Evolutionary conservation across 2,888 invertebrate genomes (phyloP).

Genomic region (Perizoma flavofasciatum): DNA sequence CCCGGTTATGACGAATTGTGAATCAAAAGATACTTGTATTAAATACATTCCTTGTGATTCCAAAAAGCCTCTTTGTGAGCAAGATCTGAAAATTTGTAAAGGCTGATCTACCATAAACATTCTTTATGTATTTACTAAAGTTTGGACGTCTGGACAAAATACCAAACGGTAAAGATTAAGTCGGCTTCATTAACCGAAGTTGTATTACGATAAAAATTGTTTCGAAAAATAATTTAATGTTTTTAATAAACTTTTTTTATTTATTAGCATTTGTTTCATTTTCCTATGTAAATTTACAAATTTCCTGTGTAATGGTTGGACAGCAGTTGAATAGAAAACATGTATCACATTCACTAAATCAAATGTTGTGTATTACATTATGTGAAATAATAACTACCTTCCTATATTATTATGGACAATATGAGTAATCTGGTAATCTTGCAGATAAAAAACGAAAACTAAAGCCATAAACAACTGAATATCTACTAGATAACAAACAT

Average conservation of each 20-base stretch:
- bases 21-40: conserved; percentile 63
- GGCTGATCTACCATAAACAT: conserved; percentile 71
- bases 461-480: background rate
- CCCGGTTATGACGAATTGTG: conserved; percentile 61
- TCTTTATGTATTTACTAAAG: conserved; percentile 63
- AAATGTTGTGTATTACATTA: background rate
- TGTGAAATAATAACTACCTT: background rate
- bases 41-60: conserved; percentile 70
- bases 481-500: background rate
- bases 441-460: background rate
- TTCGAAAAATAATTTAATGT: conserved; percentile 79
- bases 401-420: background rate
- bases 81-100: conserved; percentile 72
- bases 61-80: conserved; percentile 60
- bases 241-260: conserved; percentile 81
- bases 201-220: conserved; percentile 68
- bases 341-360: background rate
- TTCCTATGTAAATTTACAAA: conserved; percentile 8
- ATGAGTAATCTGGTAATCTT: background rate
- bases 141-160: conserved; percentile 52
- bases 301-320: too few relatives aligned
- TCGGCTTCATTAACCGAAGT: conserved; percentile 80
- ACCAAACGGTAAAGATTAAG: conserved; percentile 64
- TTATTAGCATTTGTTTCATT: conserved; percentile 56
- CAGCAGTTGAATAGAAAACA: conserved; percentile 5